These are phyloP conservation scores for Marmota flaviventris DNA, from an alignment of 2,113 vertebrate species.

Conservation along the genomic window DNA sequence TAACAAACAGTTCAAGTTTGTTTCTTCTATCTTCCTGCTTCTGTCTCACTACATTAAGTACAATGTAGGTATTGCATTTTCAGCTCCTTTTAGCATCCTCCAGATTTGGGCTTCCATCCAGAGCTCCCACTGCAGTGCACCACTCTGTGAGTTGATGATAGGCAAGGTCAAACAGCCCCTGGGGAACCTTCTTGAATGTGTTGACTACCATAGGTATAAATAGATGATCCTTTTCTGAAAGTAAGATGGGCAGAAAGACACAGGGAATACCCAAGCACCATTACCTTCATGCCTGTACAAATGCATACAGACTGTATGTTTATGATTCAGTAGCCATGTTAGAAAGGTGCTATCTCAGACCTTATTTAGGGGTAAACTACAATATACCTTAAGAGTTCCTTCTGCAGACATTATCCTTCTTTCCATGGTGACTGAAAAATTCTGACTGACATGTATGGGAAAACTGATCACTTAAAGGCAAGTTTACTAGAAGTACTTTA, in stretches of 20 bases:
- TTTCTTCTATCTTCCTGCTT: constrained; percentile 34
- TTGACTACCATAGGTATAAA: constrained; percentile 34
- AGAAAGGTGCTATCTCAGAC: not conserved
- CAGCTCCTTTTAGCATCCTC: constrained; percentile 56
- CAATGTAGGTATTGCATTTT: constrained; percentile 63
- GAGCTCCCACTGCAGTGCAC: not conserved
- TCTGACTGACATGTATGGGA: not conserved
- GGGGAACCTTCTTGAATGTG: not conserved
- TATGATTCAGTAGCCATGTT: constrained; percentile 14
- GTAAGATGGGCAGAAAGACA: constrained; percentile 39
- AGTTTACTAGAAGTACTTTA: constrained; percentile 54
- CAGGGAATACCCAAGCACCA: not conserved
- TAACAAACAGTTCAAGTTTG: constrained; percentile 63
- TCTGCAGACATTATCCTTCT: not conserved
- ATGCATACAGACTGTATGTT: not conserved
- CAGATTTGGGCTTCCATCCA: constrained; percentile 46
- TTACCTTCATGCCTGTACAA: not conserved
- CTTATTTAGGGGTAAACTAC: not conserved
- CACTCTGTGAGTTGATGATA: constrained; percentile 40
- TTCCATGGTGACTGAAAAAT: not conserved
- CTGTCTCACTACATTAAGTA: constrained; percentile 65
- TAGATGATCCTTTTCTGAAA: constrained; percentile 37
- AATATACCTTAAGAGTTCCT: not conserved
- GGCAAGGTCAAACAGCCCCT: constrained; percentile 41
- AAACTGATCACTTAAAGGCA: constrained; percentile 40